These are phyloP conservation scores for Diadophis punctatus DNA, from an alignment of 2,113 vertebrate genomes.

Conservation along the genomic window DNA sequence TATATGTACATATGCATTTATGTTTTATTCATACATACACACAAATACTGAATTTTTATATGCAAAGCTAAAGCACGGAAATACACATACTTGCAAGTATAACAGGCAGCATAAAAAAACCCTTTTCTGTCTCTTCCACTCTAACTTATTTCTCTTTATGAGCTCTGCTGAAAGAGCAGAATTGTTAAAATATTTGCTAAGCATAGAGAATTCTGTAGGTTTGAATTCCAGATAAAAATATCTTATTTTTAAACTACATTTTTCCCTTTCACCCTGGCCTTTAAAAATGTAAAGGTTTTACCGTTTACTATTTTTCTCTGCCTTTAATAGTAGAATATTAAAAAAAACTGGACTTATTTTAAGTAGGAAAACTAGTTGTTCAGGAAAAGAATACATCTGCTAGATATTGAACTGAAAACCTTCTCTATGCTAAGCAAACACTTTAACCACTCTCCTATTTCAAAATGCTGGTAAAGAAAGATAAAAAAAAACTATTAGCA, in stretches of 20 bases:
- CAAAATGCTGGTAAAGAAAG: background rate
- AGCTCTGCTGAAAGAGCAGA: background rate
- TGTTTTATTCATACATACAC: background rate
- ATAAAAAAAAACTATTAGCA: background rate
- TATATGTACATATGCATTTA: background rate
- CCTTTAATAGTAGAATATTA: background rate
- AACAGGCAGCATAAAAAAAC: background rate
- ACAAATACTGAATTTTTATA: background rate
- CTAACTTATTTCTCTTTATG: background rate
- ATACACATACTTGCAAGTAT: background rate
- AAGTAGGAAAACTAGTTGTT: background rate
- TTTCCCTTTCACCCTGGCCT: background rate
- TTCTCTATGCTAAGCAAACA: background rate
- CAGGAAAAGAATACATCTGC: background rate
- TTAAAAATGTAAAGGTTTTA: background rate
- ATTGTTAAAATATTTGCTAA: background rate
- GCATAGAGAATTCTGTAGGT: background rate
- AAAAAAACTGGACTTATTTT: background rate
- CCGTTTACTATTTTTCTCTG: background rate
- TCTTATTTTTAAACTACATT: background rate
- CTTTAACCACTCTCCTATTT: background rate
- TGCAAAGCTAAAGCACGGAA: background rate
- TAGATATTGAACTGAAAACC: background rate
- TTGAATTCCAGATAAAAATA: background rate
- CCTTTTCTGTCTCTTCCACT: background rate